phyloP scores from a whole-genome alignment of 2,888 invertebrate species.

The Trachelus iudaicus region DNA sequence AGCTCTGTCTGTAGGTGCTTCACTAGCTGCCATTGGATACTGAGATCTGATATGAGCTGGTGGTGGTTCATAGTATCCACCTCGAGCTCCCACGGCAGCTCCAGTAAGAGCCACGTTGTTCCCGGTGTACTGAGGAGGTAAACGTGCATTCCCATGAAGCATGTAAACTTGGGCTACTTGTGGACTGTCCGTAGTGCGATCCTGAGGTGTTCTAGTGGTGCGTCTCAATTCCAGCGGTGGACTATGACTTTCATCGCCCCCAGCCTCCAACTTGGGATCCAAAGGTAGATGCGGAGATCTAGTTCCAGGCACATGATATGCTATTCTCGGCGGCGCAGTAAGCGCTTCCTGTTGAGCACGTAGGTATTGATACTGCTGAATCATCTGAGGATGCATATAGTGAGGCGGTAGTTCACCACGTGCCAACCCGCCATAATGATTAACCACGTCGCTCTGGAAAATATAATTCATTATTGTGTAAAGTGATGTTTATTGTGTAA shows the following conservation, averaged over 20 bases:
- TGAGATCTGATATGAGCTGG: conserved; percentile 69
- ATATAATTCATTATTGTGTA: conserved; percentile 18
- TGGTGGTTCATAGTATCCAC: conserved; percentile 73
- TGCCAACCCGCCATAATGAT: conserved; percentile 65
- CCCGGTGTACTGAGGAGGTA: conserved; percentile 59
- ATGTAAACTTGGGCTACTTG: conserved; percentile 77
- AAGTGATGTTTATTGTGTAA: neutral
- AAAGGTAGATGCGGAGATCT: conserved; percentile 65
- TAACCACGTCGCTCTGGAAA: conserved; percentile 70
- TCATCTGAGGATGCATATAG: conserved; percentile 69
- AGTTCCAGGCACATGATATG: conserved; percentile 60
- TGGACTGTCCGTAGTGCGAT: conserved; percentile 77
- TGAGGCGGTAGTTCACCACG: conserved; percentile 67
- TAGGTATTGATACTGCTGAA: conserved; percentile 69
- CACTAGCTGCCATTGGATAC: conserved; percentile 61
- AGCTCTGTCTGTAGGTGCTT: conserved; percentile 64
- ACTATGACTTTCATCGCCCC: conserved; percentile 73
- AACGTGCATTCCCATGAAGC: conserved; percentile 66
- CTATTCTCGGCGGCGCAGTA: conserved; percentile 54
- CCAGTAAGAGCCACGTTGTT: conserved; percentile 42
- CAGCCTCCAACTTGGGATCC: conserved; percentile 71
- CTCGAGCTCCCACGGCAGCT: conserved; percentile 56
- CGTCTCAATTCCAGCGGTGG: conserved; percentile 80
- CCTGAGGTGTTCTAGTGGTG: conserved; percentile 64
- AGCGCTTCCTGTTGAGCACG: conserved; percentile 67